Base-by-base conservation (phyloP, 2,113 vertebrate genomes). In the Galbula dea region DNA sequence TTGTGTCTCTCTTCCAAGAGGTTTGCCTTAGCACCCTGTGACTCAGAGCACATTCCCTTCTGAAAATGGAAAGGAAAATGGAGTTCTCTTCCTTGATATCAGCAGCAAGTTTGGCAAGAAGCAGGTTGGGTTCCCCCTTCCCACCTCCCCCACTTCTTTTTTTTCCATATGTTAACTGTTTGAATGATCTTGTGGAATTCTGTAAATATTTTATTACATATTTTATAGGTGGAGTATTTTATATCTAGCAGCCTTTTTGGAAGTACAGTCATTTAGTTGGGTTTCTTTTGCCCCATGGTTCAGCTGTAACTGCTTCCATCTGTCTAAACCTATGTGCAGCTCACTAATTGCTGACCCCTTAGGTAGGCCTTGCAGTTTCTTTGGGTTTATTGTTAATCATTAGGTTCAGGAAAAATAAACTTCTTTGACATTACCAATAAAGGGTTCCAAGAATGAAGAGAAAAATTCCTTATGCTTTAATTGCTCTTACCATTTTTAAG, bases 261-360 rank as follows among this genome's bases (percentile, higher is more conserved):
- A 92, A 93, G 72, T 37, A 2, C n/a, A 86, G 72, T n/a, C 84
- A 86, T 87, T 95, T 82, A 96, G 91, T 92, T 95, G 5, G 48
- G 86, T 94, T 94, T 96, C 76, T 94, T 66, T 94, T 95, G 94
- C 95, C 93, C 89, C 94, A 94, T 36, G 69, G 77, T 94, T 89
- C 88, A 95, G 79, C 88, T 76, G 18, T 97, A 97, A 97, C 92
- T 93, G 96, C 57, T 97, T 97, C 96, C 96, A 98, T 96, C 90
- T 96, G 94, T 90, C 77, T 29, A 96, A 91, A 83, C 83, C 96
- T 94, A 83, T 90, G 92, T 73, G 94, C 88, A 97, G 87, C 78
- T 95, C 83, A 83, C 74, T 97, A 98, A 97, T 97, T 97, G 95
- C 88, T 43, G 21, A 74, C 89, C 92, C 51, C 48, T 95, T 97